Evolutionary conservation across 2,113 vertebrate species (phyloP), one percentile per base, ranked within the genome.

Genomic region (Brachyhypopomus occidentalis): DNA sequence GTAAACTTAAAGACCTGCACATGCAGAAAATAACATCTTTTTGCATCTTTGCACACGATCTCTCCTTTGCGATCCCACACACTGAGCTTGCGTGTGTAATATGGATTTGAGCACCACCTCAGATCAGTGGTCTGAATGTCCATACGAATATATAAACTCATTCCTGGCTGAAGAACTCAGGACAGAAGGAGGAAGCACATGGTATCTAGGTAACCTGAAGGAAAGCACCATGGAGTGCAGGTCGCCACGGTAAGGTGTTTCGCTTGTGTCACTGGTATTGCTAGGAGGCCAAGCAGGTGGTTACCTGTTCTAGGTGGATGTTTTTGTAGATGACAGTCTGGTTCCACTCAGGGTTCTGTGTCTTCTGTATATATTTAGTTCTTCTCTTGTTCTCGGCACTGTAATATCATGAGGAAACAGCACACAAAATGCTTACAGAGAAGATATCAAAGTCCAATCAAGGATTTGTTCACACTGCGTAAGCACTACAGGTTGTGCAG

Each of bases 281-380:
- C 22, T 25, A 22, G 2, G 23, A 2, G 60, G 1, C 1, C 0
- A 64, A 27, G 17, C n/a, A 19, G 69, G 45, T 70, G 87, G 88
- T 14, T 93, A 99, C 98, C 97, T 99, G 97, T 84, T 99, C 98
- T 69, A 94, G 84, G 84, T 97, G 97, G 88, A 99, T 98, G 87
- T 96, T 99, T 93, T 99, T 99, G 90, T 99, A 99, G 91, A 99
- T 99, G 82, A 99, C 98, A 0, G 97, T 99, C 92, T 99, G 98
- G 93, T 99, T 99, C 98, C 98, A 99, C 85, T 99, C 98, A 56
- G 97, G 98, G 91, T 98, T 98, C 92, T 95, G 89, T 85, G 96
- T 98, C 89, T 97, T 98, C 92, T 98, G 97, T 30, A 95, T 87
- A 56, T 98, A 95, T 87, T 97, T 98, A 83, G 96, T 99, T 80